Base-by-base conservation (phyloP, 1,140 invertebrate species). In the Daktulosphaira vitifoliae region DNA sequence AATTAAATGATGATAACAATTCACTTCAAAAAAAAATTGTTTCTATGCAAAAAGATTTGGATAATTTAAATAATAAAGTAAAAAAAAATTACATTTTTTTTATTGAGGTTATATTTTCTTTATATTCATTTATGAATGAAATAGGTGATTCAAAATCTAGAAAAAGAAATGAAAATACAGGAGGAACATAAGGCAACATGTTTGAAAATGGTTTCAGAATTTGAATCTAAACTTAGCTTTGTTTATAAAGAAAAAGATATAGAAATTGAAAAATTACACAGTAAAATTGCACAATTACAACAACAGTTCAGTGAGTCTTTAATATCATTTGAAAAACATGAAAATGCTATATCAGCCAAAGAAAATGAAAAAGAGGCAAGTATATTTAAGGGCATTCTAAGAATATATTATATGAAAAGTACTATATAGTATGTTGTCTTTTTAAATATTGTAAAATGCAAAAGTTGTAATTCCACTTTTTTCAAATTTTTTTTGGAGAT, bases 191-290 rank as follows among this genome's bases (percentile, higher is more conserved):
- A 56, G 11, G 42, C 25, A 33, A 53, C 18, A n/a, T 44, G 39
- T 22, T 16, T 37, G 1, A 54, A 56, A 62, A 66, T 59, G 11
- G 2, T 42, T 22, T 56, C 52, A 5, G 65, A 66, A 33, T 54
- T 66, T 9, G 38, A 54, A 37, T 46, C 39, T 16, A 66, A 66
- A 66, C 38, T 66, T n/a, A 54, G 25, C 25, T 25, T 8, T 16
- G 5, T 54, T 15, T 46, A 33, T 18, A 26, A 49, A 37, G 51
- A 44, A 26, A 66, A 66, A 56, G 37, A 37, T 37, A 54, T 22
- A 16, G 52, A 66, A 48, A 66, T 66, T n/a, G 50, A 54, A 44
- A 52, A 54, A n/a, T 56, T 66, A 49, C 50, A 54, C n/a, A 1
- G 2, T 11, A 53, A 44, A 52, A 46, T 52, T 15, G 23, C 49